Evolutionary conservation across 1,140 invertebrate species (phyloP).

Genomic region (Papilio xuthus): DNA sequence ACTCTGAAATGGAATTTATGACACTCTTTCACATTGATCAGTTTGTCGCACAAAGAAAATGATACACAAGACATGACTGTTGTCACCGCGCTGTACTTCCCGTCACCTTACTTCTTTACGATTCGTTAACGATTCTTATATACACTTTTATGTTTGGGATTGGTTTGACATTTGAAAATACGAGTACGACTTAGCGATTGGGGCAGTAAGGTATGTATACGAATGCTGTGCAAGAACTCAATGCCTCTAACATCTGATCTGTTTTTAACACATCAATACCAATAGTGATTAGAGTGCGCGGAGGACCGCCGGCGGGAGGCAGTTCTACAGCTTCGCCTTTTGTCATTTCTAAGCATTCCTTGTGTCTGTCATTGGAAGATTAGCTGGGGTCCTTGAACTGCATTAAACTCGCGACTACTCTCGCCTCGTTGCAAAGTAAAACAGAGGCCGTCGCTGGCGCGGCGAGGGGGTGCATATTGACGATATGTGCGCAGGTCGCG

Average conservation of each 20-base stretch:
- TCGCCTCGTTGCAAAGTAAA: slow-evolving; percentile 22
- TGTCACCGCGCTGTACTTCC: too few species aligned
- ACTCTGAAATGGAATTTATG: too few species aligned
- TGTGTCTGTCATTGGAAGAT: slow-evolving; percentile 5
- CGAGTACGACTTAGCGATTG: background rate
- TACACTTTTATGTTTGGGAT: too few species aligned
- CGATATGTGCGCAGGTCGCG: slow-evolving; percentile 70
- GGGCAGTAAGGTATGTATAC: background rate
- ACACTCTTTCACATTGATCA: too few species aligned
- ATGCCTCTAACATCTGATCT: background rate
- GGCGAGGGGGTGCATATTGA: slow-evolving; percentile 60
- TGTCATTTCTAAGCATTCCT: slow-evolving; percentile 28
- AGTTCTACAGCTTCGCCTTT: slow-evolving; percentile 27
- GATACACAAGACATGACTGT: too few species aligned
- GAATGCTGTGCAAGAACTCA: background rate
- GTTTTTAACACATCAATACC: background rate
- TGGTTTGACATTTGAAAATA: background rate
- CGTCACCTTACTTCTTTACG: too few species aligned
- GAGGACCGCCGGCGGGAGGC: background rate
- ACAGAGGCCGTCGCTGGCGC: slow-evolving; percentile 38
- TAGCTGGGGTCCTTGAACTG: background rate
- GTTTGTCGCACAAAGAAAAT: too few species aligned
- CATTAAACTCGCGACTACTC: background rate
- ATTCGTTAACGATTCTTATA: too few species aligned
- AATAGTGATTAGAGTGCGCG: background rate